Evolutionary conservation across 2,797 vertebrate species (phyloP), one percentile per base, ranked within the genome.

Genomic region (Periophthalmus magnuspinnatus): DNA sequence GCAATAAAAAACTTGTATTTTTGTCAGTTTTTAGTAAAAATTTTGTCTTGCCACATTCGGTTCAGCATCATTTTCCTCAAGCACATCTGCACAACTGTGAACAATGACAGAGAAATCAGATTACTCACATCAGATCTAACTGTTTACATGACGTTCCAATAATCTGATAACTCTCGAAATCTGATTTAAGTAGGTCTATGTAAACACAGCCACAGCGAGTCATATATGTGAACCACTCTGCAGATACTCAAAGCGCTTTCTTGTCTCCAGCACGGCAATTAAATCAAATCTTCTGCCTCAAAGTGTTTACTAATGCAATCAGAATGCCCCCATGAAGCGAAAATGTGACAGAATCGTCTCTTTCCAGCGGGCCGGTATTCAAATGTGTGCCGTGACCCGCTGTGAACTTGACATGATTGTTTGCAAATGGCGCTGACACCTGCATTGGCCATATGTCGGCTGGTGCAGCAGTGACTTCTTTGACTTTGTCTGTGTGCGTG

Each of bases 251-350:
- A 45, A 60, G 57, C 19, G 34, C 55, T 80, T 70, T 16, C 56
- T 50, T 64, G 72, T 73, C 75, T 79, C 72, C 71, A 50, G n/a
- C 45, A 36, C 62, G 67, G 45, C 47, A 54, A 34, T 70, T 52
- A 78, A 91, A 89, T 90, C 58, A 67, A 88, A 90, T 85, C 67
- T 84, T 50, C 34, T 45, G 54, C 64, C 64, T 82, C 78, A 84
- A 86, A 89, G 80, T 74, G 54, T 61, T 75, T 75, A 57, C 32
- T 76, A 82, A 88, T 77, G 38, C n/a, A 86, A 86, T 89, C 73
- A 73, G 6, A 4, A 22, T 21, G 58, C 71, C 61, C 58, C 67
- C 71, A 50, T 16, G 54, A 52, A 75, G 73, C 64, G 67, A 59
- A 71, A 80, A 69, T 21, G 59, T 54, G 57, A 75, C 68, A 52